phyloP scores from a whole-genome alignment of 1,140 invertebrate species.

The Notospermus geniculatus region DNA sequence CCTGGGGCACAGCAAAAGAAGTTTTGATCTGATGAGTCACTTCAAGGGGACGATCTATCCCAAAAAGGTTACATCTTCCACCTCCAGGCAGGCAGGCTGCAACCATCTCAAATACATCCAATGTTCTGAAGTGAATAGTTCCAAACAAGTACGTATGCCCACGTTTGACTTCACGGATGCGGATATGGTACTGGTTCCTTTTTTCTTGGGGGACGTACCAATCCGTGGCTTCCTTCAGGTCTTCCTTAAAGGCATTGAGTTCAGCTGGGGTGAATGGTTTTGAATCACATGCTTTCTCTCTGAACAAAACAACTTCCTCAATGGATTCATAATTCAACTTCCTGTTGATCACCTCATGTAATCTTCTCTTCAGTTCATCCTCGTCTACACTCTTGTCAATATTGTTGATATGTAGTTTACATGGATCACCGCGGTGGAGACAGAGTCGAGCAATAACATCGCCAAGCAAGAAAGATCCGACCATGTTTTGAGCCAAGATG shows the following conservation, averaged over 20 bases:
- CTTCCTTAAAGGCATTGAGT: not conserved
- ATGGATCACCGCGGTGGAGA: not conserved
- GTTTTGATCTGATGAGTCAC: no score
- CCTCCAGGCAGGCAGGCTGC: no score
- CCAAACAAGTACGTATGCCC: no score
- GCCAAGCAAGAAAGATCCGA: not conserved
- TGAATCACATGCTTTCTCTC: not conserved
- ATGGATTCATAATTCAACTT: not conserved
- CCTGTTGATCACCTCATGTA: not conserved
- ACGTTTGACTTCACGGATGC: no score
- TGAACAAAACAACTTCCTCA: not conserved
- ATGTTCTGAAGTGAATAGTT: no score
- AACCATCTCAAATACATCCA: no score
- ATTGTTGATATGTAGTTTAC: not conserved
- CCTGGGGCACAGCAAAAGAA: no score
- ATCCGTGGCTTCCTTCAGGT: not conserved
- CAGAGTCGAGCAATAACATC: not conserved
- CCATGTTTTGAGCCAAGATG: not conserved
- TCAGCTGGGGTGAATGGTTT: not conserved
- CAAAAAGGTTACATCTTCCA: no score
- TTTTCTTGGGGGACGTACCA: not conserved
- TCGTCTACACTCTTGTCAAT: conserved; percentile 1
- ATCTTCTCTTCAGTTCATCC: conserved; percentile 10
- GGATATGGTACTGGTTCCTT: not conserved
- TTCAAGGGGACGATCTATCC: no score